These are phyloP conservation scores for Eremophila alpestris DNA, from an alignment of 2,797 vertebrate species.

Conservation along the genomic window DNA sequence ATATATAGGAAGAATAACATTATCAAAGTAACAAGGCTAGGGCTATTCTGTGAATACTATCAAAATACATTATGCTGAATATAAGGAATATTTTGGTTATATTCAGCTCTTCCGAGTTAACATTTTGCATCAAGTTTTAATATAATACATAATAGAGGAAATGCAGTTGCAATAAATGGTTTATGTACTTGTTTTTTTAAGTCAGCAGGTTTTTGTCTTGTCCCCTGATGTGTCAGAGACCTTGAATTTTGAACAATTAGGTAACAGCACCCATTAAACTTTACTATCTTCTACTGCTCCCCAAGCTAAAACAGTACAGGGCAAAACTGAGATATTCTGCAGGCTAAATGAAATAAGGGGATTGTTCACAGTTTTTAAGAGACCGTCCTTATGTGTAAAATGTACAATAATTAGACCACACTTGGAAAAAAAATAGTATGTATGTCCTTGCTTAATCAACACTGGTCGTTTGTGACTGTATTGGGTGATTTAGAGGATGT, in stretches of 20 bases:
- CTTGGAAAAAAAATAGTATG: background rate
- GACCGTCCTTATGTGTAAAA: background rate
- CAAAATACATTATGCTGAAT: background rate
- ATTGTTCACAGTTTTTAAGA: background rate
- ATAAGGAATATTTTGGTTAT: background rate
- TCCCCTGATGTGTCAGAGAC: background rate
- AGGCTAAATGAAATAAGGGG: background rate
- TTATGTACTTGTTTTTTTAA: background rate
- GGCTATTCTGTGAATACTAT: background rate
- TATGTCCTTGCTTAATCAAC: background rate
- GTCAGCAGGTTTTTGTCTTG: background rate
- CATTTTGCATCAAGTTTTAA: background rate
- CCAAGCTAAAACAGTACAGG: background rate
- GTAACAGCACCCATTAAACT: conserved; percentile 13
- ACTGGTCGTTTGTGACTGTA: background rate
- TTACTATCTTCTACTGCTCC: background rate
- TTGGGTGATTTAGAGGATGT: background rate
- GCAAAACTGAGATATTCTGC: background rate
- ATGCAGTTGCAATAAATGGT: background rate
- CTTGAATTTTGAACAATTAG: conserved; percentile 28
- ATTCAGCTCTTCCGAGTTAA: background rate
- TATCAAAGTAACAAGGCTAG: background rate
- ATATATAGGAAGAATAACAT: too few relatives aligned
- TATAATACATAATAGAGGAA: background rate
- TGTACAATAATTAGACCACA: background rate